These are phyloP conservation scores for Onchidella celtica DNA, from an alignment of 2,888 invertebrate species.

Conservation along the genomic window DNA sequence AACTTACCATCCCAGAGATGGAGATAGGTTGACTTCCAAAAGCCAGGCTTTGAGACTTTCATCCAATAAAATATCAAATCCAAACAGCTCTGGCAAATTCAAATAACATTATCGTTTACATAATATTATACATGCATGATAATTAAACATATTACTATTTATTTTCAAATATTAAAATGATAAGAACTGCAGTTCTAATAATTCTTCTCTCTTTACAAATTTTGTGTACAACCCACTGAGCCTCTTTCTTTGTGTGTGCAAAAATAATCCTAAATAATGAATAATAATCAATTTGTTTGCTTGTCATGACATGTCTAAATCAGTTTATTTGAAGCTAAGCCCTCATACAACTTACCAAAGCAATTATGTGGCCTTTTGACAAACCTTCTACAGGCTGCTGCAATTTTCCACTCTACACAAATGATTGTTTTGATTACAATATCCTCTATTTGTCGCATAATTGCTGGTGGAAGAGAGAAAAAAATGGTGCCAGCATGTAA, in stretches of 20 bases:
- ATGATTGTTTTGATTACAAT: slow-evolving; percentile 95
- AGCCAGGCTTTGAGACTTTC: slow-evolving; percentile 87
- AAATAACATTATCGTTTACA: not conserved
- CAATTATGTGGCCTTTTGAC: slow-evolving; percentile 93
- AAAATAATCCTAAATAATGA: not conserved
- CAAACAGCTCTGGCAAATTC: slow-evolving; percentile 76
- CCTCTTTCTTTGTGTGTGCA: not conserved
- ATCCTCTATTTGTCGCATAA: slow-evolving; percentile 96
- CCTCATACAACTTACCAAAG: slow-evolving; percentile 90
- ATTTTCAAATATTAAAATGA: too few species aligned
- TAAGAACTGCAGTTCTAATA: not conserved
- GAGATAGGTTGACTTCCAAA: slow-evolving; percentile 83
- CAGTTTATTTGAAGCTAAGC: too few species aligned
- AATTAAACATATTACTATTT: too few species aligned
- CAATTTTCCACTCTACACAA: slow-evolving; percentile 91
- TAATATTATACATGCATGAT: too few species aligned
- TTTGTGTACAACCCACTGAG: not conserved
- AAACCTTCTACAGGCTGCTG: slow-evolving; percentile 93
- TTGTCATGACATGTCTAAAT: too few species aligned
- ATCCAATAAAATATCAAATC: slow-evolving; percentile 79
- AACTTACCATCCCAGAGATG: slow-evolving; percentile 84
- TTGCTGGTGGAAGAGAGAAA: slow-evolving; percentile 80
- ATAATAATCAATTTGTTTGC: not conserved
- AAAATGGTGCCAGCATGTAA: too few species aligned
- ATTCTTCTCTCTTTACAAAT: not conserved